These are phyloP conservation scores for Dicerorhinus sumatrensis DNA, from an alignment of 2,113 vertebrate genomes.

Conservation along the genomic window DNA sequence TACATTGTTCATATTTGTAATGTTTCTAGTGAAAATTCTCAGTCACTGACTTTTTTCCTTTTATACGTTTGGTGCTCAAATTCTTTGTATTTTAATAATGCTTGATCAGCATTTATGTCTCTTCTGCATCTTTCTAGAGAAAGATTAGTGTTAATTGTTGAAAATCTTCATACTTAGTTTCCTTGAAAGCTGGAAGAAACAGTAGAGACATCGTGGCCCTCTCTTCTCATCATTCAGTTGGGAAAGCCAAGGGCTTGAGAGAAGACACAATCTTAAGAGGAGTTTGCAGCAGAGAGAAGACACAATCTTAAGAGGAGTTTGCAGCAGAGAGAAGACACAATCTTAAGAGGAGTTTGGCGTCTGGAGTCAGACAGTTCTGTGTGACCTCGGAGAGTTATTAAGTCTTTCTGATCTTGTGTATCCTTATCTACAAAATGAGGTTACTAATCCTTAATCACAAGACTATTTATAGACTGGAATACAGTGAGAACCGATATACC, in stretches of 20 bases:
- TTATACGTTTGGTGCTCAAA: not conserved
- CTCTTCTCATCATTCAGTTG: accelerated
- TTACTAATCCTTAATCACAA: not conserved
- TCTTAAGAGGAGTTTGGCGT: not conserved
- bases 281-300: too few relatives aligned
- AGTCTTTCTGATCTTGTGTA: not conserved
- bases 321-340: accelerated
- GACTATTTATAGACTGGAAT: not conserved
- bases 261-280: not conserved
- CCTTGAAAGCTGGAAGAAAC: not conserved
- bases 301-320: accelerated
- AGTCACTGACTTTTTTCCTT: not conserved
- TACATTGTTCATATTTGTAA: not conserved
- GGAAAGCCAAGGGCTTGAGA: not conserved
- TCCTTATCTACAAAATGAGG: not conserved
- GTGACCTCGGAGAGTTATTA: not conserved
- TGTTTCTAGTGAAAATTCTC: not conserved
- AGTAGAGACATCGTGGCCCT: accelerated
- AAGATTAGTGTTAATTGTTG: not conserved
- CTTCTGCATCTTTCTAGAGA: slow-evolving; percentile 1
- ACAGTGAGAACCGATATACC: accelerated
- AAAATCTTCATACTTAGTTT: not conserved
- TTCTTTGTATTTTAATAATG: not conserved
- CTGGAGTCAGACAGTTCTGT: not conserved
- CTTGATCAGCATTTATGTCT: not conserved